Evolutionary conservation across 1,140 invertebrate genomes (phyloP).

Genomic region (Carposina sasakii): DNA sequence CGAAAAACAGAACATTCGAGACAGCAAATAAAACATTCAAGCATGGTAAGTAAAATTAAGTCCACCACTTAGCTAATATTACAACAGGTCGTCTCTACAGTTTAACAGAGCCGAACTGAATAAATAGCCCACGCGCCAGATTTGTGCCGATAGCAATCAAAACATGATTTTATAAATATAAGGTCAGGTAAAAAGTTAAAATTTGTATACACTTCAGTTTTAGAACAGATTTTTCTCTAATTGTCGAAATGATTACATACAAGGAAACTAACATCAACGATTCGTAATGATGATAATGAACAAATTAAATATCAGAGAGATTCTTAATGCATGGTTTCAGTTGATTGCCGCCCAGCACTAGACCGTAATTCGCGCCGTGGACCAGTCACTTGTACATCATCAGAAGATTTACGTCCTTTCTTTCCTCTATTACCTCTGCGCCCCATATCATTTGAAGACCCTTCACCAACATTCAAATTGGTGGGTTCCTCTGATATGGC

Average conservation of each 20-base stretch:
- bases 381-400: conserved; percentile 44
- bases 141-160: neutral
- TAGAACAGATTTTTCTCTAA: neutral
- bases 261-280: neutral
- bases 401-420: conserved; percentile 57
- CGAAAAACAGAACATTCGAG: too few species aligned
- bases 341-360: conserved; percentile 75
- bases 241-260: neutral
- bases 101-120: too few species aligned
- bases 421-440: conserved; percentile 53
- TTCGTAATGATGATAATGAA: neutral
- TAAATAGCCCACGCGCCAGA: too few species aligned
- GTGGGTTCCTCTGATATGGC: too few species aligned
- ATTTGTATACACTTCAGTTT: neutral
- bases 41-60: too few species aligned
- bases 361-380: conserved; percentile 76
- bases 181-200: neutral
- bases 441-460: conserved; percentile 33
- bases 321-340: too few species aligned
- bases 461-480: conserved; percentile 30
- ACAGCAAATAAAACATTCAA: too few species aligned
- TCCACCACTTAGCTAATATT: too few species aligned
- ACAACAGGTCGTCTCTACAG: too few species aligned
- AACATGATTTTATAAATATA: neutral
- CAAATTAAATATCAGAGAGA: conserved; percentile 23